phyloP scores from a whole-genome alignment of 1,140 invertebrate species.

The Delia radicum region DNA sequence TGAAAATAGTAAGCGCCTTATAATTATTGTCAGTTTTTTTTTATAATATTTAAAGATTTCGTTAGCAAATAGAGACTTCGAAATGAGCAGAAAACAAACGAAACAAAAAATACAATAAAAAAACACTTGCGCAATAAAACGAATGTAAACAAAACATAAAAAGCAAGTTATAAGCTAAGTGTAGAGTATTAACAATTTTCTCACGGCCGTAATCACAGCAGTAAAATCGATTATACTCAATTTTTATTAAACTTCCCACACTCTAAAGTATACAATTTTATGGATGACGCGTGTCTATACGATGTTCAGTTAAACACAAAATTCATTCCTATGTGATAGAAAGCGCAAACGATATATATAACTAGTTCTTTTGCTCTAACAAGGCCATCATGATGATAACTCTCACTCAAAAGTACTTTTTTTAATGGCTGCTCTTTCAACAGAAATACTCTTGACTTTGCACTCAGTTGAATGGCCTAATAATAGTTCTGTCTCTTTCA shows the following conservation, averaged over 20 bases:
- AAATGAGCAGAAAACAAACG: neutral
- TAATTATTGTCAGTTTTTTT: too few species aligned
- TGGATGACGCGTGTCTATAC: constrained; percentile 45
- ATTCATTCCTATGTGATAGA: too few species aligned
- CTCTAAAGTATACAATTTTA: constrained; percentile 34
- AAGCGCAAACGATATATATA: neutral
- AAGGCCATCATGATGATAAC: constrained; percentile 1
- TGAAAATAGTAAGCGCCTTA: neutral
- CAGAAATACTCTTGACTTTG: constrained; percentile 1
- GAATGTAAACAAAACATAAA: constrained; percentile 14
- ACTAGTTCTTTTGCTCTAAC: neutral
- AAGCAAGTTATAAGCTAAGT: neutral
- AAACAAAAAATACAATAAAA: neutral
- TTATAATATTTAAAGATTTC: neutral
- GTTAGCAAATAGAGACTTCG: neutral
- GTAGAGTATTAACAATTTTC: constrained; percentile 15
- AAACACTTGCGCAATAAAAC: constrained; percentile 29
- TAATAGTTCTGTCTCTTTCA: constrained; percentile 16
- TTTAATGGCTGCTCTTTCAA: constrained; percentile 24
- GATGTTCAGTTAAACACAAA: neutral
- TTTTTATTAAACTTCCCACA: constrained; percentile 29
- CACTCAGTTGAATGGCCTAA: constrained; percentile 14
- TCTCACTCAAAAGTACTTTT: constrained; percentile 6
- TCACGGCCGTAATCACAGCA: constrained; percentile 30
- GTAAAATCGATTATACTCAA: constrained; percentile 52